These are phyloP conservation scores for Chanos chanos DNA, from an alignment of 2,797 vertebrate genomes.

Conservation along the genomic window DNA sequence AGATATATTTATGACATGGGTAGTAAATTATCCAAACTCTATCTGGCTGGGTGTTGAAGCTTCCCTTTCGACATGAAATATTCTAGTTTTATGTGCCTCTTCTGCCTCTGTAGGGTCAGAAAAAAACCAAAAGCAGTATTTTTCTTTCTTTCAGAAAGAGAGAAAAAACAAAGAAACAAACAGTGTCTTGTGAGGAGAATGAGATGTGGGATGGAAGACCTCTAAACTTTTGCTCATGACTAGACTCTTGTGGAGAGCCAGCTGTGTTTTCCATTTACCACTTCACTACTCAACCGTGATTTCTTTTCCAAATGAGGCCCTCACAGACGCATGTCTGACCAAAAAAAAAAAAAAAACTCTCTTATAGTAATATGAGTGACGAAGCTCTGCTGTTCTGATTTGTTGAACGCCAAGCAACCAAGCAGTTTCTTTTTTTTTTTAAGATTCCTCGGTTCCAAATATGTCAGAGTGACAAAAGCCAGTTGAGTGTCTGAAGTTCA, in stretches of 20 bases:
- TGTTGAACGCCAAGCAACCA: too few species aligned
- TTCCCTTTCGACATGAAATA: too few species aligned
- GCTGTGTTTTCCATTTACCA: slow-evolving; percentile 40
- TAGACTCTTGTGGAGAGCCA: slow-evolving; percentile 22
- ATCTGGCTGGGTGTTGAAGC: neutral
- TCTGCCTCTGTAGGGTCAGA: too few species aligned
- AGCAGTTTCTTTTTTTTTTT: too few species aligned
- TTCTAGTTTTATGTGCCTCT: too few species aligned
- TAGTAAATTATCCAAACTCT: neutral
- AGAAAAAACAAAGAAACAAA: too few species aligned
- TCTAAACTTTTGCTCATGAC: slow-evolving; percentile 11
- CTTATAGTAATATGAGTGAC: slow-evolving; percentile 1
- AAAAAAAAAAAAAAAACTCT: neutral
- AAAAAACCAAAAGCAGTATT: too few species aligned
- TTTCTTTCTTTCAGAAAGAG: too few species aligned
- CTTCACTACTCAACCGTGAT: slow-evolving; percentile 22
- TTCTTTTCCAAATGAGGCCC: slow-evolving; percentile 32
- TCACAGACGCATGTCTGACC: neutral
- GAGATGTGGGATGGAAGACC: neutral
- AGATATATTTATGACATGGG: neutral
- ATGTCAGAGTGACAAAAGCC: slow-evolving; percentile 7
- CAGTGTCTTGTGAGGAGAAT: neutral
- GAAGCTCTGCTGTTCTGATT: slow-evolving; percentile 9
- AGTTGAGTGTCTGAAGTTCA: neutral
- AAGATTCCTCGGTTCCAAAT: neutral